phyloP scores from a whole-genome alignment of 1,140 invertebrate species.

The Drepana arcuata region DNA sequence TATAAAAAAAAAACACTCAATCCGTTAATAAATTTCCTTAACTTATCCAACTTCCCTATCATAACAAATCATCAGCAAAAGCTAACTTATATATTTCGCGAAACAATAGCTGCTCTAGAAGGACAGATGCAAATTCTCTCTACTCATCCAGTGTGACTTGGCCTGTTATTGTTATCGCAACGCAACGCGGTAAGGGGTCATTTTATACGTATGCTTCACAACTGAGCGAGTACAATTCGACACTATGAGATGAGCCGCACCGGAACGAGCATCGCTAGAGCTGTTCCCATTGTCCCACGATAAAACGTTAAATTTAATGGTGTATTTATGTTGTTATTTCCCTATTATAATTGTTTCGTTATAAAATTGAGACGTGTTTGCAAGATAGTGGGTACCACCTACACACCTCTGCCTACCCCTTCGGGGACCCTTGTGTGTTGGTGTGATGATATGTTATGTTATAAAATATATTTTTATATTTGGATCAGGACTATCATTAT shows the following conservation, averaged over 20 bases:
- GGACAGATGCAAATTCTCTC: slow-evolving; percentile 37
- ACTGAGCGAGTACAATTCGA: slow-evolving; percentile 43
- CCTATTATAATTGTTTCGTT: no score
- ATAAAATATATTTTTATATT: no score
- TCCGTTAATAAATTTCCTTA: no score
- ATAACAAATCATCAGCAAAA: slow-evolving; percentile 7
- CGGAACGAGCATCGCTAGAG: slow-evolving; percentile 34
- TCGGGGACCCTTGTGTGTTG: no score
- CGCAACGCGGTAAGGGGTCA: slow-evolving; percentile 14
- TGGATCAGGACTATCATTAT: no score
- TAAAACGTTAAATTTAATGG: neutral
- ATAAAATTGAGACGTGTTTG: no score
- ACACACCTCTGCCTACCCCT: no score
- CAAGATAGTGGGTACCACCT: no score
- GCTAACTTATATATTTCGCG: slow-evolving; percentile 20
- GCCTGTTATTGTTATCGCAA: slow-evolving; percentile 5
- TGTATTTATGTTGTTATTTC: no score
- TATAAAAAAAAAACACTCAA: no score
- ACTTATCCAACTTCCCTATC: no score
- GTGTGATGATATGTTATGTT: no score
- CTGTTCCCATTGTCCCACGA: slow-evolving; percentile 31
- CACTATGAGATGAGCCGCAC: slow-evolving; percentile 45
- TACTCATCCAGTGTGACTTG: slow-evolving; percentile 23
- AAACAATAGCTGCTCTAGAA: slow-evolving; percentile 35
- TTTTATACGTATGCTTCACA: slow-evolving; percentile 23